phyloP scores from a whole-genome alignment of 23 tunicate species.

The Trididemnum nubilum region DNA sequence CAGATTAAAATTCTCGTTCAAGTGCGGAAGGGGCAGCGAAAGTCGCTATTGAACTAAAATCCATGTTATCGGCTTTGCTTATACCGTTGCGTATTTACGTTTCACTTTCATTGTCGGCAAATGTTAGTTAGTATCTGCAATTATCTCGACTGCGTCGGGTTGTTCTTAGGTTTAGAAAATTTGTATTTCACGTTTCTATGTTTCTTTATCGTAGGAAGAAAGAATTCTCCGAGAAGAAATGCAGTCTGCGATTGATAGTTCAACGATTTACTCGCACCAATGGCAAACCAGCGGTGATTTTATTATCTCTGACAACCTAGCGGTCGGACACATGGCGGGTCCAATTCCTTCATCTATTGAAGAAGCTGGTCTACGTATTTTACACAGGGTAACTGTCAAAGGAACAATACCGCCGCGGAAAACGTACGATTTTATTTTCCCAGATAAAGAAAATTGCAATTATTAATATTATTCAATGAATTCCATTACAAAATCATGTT shows the following conservation, averaged over 20 bases:
- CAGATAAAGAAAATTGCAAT: constrained; percentile 6
- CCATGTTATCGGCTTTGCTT: too few relatives aligned
- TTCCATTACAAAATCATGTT: too few relatives aligned
- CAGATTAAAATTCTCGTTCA: too few relatives aligned
- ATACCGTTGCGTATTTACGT: too few relatives aligned
- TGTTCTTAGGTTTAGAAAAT: too few relatives aligned
- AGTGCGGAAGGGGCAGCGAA: too few relatives aligned
- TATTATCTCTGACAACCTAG: constrained; percentile 55
- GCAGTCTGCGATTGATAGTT: constrained; percentile 31
- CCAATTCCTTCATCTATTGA: constrained; percentile 19
- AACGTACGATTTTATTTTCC: not conserved
- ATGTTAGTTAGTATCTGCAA: too few relatives aligned
- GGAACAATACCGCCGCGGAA: constrained; percentile 44
- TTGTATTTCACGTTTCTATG: too few relatives aligned
- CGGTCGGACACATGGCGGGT: constrained; percentile 58
- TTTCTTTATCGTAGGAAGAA: too few relatives aligned
- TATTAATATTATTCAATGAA: not conserved
- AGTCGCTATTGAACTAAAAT: too few relatives aligned
- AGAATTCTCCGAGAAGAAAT: not conserved
- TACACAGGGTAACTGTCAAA: constrained; percentile 48
- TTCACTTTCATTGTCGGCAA: too few relatives aligned
- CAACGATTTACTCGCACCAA: constrained; percentile 40
- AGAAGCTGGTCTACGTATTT: constrained; percentile 43
- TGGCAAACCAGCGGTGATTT: constrained; percentile 47
- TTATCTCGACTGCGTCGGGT: too few relatives aligned